These are phyloP conservation scores for Cheilosia vulpina DNA, from an alignment of 2,888 invertebrate species.

Conservation along the genomic window DNA sequence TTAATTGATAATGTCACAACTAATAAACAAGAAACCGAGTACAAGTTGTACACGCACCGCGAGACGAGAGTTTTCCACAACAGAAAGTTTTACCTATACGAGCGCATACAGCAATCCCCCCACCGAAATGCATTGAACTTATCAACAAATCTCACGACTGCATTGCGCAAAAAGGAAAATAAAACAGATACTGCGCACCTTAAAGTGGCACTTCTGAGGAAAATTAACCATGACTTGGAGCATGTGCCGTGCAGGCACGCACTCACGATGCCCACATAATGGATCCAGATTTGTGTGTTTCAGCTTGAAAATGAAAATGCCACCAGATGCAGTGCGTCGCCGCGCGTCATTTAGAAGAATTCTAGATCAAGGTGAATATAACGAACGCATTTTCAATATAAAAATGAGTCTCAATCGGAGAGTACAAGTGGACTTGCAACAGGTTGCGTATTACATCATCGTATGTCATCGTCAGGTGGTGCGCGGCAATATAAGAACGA, in stretches of 20 bases:
- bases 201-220: slow-evolving; percentile 32
- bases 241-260: slow-evolving; percentile 51
- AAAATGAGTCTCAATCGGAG: slow-evolving; percentile 51
- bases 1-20: slow-evolving; percentile 72
- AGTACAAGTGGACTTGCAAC: slow-evolving; percentile 29
- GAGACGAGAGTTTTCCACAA: slow-evolving; percentile 9
- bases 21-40: slow-evolving; percentile 51
- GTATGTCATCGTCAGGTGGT: slow-evolving; percentile 29
- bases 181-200: neutral
- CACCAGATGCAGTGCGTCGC: slow-evolving; percentile 46
- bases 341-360: slow-evolving; percentile 69
- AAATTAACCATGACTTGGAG: slow-evolving; percentile 47
- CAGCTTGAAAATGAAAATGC: slow-evolving; percentile 55
- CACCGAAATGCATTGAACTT: slow-evolving; percentile 41
- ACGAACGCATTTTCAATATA: slow-evolving; percentile 55
- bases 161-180: neutral
- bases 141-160: slow-evolving; percentile 63
- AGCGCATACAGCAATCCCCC: neutral
- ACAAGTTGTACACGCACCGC: slow-evolving; percentile 44
- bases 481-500: slow-evolving; percentile 1
- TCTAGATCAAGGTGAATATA: slow-evolving; percentile 74
- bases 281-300: slow-evolving; percentile 48
- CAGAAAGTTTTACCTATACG: slow-evolving; percentile 18
- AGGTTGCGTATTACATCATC: slow-evolving; percentile 73
- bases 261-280: slow-evolving; percentile 58